Conservation (phyloP, 2,797 vertebrate species). For the Helarctos malayanus region DNA sequence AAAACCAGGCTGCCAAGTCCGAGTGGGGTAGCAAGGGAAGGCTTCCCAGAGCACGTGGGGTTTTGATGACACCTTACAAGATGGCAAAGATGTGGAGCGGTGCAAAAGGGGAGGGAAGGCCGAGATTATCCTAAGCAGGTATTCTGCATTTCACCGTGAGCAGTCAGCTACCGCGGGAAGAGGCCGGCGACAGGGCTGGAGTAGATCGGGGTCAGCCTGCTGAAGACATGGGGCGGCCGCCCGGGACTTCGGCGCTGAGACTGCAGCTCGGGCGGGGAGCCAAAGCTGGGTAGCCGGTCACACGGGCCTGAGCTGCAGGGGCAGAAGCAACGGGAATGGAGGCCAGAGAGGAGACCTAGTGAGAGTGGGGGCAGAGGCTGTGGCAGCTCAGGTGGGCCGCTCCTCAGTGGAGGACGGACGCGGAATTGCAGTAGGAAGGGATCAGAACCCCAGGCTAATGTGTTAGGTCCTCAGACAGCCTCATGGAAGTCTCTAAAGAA, state of each 20-base stretch:
- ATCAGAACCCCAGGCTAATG: neutral
- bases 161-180: neutral
- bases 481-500: neutral
- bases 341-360: neutral
- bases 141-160: neutral
- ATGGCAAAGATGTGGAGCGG: neutral
- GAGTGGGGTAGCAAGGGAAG: neutral
- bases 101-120: neutral
- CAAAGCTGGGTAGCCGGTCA: neutral
- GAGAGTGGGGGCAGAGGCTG: neutral
- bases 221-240: neutral
- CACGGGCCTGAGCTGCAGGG: neutral
- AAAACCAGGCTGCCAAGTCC: neutral
- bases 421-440: neutral
- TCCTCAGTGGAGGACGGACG: neutral
- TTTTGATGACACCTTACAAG: neutral
- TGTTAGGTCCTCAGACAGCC: neutral
- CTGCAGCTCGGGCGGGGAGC: neutral
- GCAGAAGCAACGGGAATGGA: neutral
- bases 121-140: neutral
- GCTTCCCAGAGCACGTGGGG: neutral
- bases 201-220: neutral
- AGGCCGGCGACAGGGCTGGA: neutral
- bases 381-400: neutral
- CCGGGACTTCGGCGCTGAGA: neutral